Conservation (phyloP, 2,888 invertebrate genomes). For the Agelastica alni region DNA sequence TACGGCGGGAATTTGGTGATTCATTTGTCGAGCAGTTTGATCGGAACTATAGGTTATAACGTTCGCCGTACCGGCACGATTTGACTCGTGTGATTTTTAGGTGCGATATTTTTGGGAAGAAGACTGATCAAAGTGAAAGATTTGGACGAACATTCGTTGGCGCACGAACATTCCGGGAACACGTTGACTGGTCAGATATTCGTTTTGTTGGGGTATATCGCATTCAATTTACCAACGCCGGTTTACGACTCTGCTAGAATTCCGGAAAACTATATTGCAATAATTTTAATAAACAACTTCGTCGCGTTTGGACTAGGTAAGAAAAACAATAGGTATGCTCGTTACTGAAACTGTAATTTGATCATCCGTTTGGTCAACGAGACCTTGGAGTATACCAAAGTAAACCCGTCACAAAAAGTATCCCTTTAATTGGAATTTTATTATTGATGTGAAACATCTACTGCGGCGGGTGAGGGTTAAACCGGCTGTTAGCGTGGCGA, state of each 20-base stretch:
- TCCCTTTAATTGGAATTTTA: not conserved
- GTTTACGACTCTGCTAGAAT: constrained; percentile 20
- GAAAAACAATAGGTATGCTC: too few species aligned
- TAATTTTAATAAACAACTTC: constrained; percentile 36
- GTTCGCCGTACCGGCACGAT: too few species aligned
- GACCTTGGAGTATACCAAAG: too few species aligned
- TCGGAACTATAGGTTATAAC: constrained; percentile 46
- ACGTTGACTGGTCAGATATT: constrained; percentile 50
- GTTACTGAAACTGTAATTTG: too few species aligned
- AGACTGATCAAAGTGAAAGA: constrained; percentile 48
- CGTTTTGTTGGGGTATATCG: constrained; percentile 48
- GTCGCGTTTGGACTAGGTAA: constrained; percentile 34
- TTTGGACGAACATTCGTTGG: constrained; percentile 50
- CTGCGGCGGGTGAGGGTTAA: too few species aligned
- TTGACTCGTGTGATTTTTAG: constrained; percentile 31
- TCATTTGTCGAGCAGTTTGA: constrained; percentile 47
- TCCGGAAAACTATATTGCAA: constrained; percentile 20
- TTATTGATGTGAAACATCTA: too few species aligned
- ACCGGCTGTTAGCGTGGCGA: too few species aligned
- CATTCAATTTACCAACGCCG: constrained; percentile 35
- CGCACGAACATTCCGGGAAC: constrained; percentile 46
- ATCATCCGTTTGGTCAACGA: too few species aligned
- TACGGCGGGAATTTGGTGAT: constrained; percentile 47
- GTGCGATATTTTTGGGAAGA: constrained; percentile 48
- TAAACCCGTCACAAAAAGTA: too few species aligned